Percentiles rank a stretch among this genome's conserved stretches.
These are phyloP conservation scores for Pantherophis guttatus DNA, from an alignment of 2,113 vertebrate genomes.

Conservation along the genomic window DNA sequence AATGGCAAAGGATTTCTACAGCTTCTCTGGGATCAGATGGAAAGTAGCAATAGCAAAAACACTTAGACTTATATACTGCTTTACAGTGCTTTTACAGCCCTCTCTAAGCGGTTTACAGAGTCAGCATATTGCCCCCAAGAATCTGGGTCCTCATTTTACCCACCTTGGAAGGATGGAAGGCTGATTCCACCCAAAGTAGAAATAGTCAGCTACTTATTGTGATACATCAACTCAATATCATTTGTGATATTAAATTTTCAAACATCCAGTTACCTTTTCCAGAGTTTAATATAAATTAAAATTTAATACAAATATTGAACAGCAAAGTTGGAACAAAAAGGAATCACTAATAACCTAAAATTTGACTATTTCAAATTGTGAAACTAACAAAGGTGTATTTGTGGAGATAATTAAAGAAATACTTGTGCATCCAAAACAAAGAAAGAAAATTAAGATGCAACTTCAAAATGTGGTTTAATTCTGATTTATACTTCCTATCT, in stretches of 20 bases:
- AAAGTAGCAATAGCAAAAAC: not conserved
- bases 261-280: not conserved
- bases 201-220: not conserved
- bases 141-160: no score
- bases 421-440: not conserved
- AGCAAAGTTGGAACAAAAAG: not conserved
- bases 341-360: not conserved
- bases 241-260: not conserved
- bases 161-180: no score
- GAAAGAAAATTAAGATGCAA: not conserved
- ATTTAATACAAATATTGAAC: no score
- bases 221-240: no score
- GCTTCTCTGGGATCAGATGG: not conserved
- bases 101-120: no score
- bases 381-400: not conserved
- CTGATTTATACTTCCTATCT: not conserved
- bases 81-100: no score
- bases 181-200: not conserved
- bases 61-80: no score
- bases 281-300: not conserved
- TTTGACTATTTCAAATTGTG: not conserved
- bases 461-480: not conserved
- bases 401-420: not conserved
- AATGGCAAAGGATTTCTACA: not conserved
- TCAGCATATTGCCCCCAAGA: no score